These are phyloP conservation scores for Gymnogyps californianus DNA, from an alignment of 2,113 vertebrate genomes.

Conservation along the genomic window DNA sequence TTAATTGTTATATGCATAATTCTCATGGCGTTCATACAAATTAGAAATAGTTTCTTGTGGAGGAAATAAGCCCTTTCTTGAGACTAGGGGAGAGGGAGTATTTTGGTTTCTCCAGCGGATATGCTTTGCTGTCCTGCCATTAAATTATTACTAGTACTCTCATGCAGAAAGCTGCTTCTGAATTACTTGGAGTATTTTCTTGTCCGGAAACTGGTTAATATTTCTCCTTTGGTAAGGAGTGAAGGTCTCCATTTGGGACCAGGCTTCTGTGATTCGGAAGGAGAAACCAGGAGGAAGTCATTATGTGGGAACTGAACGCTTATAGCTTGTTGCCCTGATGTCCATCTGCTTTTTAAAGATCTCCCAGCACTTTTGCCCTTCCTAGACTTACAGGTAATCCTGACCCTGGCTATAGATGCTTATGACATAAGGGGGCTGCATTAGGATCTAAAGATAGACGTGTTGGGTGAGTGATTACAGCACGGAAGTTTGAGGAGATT, in stretches of 20 bases:
- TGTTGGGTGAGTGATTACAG: not conserved
- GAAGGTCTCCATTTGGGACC: not conserved
- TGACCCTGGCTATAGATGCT: not conserved
- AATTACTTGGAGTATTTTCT: not conserved
- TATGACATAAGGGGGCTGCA: not conserved
- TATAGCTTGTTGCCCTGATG: not conserved
- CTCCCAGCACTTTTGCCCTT: not conserved
- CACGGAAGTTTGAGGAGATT: not conserved
- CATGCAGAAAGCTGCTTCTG: not conserved
- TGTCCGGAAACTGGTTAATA: not conserved
- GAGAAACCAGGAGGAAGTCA: not conserved
- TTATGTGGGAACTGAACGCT: not conserved
- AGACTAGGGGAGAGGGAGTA: not conserved
- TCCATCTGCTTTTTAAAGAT: not conserved
- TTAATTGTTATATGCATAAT: fast-evolving
- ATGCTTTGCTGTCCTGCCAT: not conserved
- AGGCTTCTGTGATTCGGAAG: not conserved
- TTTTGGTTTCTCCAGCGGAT: not conserved
- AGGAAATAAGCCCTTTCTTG: not conserved
- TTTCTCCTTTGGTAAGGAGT: not conserved
- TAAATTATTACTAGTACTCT: not conserved
- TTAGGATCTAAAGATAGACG: not conserved
- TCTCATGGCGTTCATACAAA: not conserved
- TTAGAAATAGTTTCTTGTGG: not conserved
- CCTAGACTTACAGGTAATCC: not conserved